Evolutionary conservation across 2,113 vertebrate species (phyloP).

Genomic region (Thermophis baileyi): DNA sequence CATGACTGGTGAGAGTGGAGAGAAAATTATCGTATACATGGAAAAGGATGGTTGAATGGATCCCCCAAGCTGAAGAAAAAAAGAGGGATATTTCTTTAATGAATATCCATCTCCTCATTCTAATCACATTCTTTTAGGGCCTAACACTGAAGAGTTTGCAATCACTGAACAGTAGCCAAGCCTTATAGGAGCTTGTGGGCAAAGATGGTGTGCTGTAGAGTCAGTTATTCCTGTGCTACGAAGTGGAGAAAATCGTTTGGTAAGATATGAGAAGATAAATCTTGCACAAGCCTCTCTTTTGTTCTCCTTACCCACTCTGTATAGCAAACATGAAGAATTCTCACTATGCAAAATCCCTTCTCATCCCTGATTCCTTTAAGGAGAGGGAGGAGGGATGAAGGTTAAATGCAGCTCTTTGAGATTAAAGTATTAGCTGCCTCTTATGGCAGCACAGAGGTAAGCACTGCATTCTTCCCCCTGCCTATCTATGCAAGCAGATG

Average conservation of each 20-base stretch:
- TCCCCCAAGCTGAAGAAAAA: neutral
- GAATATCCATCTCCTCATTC: neutral
- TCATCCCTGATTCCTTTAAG: neutral
- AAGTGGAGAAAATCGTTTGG: neutral
- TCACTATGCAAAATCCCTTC: neutral
- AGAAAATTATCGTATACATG: neutral
- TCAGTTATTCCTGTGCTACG: neutral
- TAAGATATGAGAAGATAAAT: neutral
- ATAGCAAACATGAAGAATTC: neutral
- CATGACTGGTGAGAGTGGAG: slow-evolving; percentile 21
- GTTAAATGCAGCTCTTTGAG: neutral
- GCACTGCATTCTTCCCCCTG: neutral
- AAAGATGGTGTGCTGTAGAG: neutral
- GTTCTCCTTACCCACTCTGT: neutral
- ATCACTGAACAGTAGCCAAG: neutral
- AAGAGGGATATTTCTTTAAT: neutral
- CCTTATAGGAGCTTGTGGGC: neutral
- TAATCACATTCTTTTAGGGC: neutral
- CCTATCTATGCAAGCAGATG: neutral
- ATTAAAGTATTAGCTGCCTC: slow-evolving; percentile 15
- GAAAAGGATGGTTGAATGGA: slow-evolving; percentile 8
- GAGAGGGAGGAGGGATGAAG: neutral
- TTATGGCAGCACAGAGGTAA: neutral
- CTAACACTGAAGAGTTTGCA: neutral
- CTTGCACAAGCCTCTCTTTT: neutral